Evolutionary conservation across 1,140 invertebrate species (phyloP).

Genomic region (Cyphomyrmex costatus): DNA sequence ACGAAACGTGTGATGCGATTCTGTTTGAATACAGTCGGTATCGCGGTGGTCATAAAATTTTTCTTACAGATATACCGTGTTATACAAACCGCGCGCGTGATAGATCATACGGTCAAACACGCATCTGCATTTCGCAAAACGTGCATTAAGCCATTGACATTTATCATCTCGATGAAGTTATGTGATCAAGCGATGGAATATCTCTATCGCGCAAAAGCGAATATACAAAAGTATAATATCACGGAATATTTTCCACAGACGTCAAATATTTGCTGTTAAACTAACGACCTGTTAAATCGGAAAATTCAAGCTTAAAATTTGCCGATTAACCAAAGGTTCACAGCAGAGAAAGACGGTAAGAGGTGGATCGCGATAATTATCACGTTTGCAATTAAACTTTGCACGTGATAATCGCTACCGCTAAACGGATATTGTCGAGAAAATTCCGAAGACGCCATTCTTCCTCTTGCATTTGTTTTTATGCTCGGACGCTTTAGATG

Average conservation of each 20-base stretch:
- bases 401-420: not conserved
- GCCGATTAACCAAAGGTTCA: not conserved
- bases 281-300: slow-evolving; percentile 9
- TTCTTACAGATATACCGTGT: slow-evolving; percentile 29
- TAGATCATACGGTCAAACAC: slow-evolving; percentile 15
- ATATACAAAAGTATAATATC: not conserved
- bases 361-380: slow-evolving; percentile 18
- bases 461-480: not conserved
- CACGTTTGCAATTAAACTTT: slow-evolving; percentile 49
- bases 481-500: not conserved
- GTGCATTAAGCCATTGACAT: slow-evolving; percentile 7
- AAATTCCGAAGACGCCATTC: not conserved
- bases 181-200: not conserved
- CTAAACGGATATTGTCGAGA: not conserved
- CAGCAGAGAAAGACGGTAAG: not conserved
- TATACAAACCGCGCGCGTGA: slow-evolving; percentile 18
- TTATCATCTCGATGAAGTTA: slow-evolving; percentile 28
- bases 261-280: slow-evolving; percentile 58
- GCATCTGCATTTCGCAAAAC: slow-evolving; percentile 25
- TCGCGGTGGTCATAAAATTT: slow-evolving; percentile 14
- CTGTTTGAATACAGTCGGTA: slow-evolving; percentile 1
- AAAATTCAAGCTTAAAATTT: slow-evolving; percentile 27
- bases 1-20: slow-evolving; percentile 19
- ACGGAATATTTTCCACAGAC: slow-evolving; percentile 13
- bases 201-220: not conserved